A percentile compares a stretch with the other conserved stretches of the same genome.
Evolutionary conservation across 2,888 invertebrate species (phyloP).

Genomic region (Drosophila rellima): DNA sequence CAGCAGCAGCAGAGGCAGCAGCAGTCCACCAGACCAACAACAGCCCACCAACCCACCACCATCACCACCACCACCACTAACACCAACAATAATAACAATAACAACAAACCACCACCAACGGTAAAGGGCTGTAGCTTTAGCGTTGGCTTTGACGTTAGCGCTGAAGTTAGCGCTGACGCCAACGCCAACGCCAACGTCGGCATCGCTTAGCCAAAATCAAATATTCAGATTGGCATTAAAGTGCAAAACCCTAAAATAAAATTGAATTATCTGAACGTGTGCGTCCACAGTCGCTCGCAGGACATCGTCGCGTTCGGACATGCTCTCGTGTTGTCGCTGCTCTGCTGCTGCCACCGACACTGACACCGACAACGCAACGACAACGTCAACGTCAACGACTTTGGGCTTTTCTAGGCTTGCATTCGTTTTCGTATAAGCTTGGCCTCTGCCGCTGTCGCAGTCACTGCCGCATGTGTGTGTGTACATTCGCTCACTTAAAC

Average conservation of each 20-base stretch:
- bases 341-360: slow-evolving; percentile 23
- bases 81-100: slow-evolving; percentile 47
- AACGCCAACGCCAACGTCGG: slow-evolving; percentile 43
- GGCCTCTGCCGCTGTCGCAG: slow-evolving; percentile 44
- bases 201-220: slow-evolving; percentile 83
- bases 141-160: slow-evolving; percentile 27
- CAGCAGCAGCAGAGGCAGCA: slow-evolving; percentile 17
- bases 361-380: background rate
- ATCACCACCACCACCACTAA: slow-evolving; percentile 45
- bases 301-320: slow-evolving; percentile 79
- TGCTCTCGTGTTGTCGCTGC: slow-evolving; percentile 47
- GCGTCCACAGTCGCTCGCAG: slow-evolving; percentile 75
- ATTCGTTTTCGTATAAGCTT: slow-evolving; percentile 44
- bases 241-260: slow-evolving; percentile 84
- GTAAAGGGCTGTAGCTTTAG: slow-evolving; percentile 36
- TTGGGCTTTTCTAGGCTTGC: slow-evolving; percentile 37
- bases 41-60: slow-evolving; percentile 41
- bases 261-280: slow-evolving; percentile 84
- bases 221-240: slow-evolving; percentile 85
- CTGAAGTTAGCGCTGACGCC: slow-evolving; percentile 43
- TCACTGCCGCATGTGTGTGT: slow-evolving; percentile 18
- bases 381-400: slow-evolving; percentile 17
- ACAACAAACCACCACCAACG: slow-evolving; percentile 60
- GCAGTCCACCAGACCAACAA: slow-evolving; percentile 41
- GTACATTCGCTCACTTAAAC: slow-evolving; percentile 32